Base-by-base conservation (phyloP, 1,140 invertebrate genomes). In the Maniola jurtina region DNA sequence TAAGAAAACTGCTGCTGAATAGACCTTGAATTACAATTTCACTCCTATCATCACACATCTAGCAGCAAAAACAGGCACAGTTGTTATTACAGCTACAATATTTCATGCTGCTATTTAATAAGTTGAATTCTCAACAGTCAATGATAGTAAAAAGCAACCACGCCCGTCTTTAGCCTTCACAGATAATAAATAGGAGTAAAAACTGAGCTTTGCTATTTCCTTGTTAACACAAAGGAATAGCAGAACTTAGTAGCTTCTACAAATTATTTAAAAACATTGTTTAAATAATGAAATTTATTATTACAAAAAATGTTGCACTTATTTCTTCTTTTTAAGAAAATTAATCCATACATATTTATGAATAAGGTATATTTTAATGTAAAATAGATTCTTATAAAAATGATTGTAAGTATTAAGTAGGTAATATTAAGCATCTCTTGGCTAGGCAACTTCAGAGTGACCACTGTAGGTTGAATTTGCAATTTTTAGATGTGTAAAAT, bases 121-220 rank as follows among this genome's bases (percentile, higher is more conserved):
- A 63, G 55, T 61, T 59, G 56, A 66, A 70, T 66, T 63, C 62
- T 63, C 63, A 65, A 45, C 54, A 59, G 42, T 50, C 33, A 16
- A 59, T 45, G 63, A 10, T 45, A 54, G 66, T 60, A 82, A 82
- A 79, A 82, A 80, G 68, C 64, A 42, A 71, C 71, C 71, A 67
- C 80, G 70, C 75, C 76, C 70, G 73, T 40, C 50, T 55, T 57
- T 50, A 61, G 55, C 38, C 65, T 64, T 61, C 34, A 55, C 4
- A 25, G 25, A 25, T 56, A 62, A 66, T 64, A 66, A 65, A 50
- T 52, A 36, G 54, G 59, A 61, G 57, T 33, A 72, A 72, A 70
- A 67, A 69, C 64, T 35, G 42, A 48, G 13, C 65, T 60, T 25
- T 9, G 48, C 14, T 15, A 50, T 16, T 50, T 45, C 42, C 42